phyloP scores from a whole-genome alignment of 2,113 vertebrate genomes.

The Bufo gargarizans region DNA sequence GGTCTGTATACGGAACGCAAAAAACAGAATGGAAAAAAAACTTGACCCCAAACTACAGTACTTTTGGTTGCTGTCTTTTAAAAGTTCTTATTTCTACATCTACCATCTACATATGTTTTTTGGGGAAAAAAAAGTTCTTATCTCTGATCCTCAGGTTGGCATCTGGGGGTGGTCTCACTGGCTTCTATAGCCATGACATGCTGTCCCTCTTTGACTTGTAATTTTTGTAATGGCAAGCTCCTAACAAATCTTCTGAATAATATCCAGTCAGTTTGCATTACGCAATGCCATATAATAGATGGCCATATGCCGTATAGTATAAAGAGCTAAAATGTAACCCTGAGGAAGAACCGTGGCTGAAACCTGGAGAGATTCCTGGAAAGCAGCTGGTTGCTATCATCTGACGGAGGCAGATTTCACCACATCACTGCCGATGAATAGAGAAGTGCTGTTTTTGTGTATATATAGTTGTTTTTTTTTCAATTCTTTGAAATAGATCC shows the following conservation, averaged over 20 bases:
- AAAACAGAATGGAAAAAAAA: too few relatives aligned
- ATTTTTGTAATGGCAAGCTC: background rate
- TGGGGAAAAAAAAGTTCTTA: too few relatives aligned
- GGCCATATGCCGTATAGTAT: background rate
- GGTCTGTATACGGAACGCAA: too few relatives aligned
- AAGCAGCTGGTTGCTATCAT: conserved; percentile 12
- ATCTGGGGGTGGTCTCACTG: too few relatives aligned
- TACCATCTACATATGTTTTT: too few relatives aligned
- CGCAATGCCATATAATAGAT: background rate
- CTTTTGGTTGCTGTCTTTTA: too few relatives aligned
- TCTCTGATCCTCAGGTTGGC: too few relatives aligned
- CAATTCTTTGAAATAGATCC: background rate
- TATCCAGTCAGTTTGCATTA: background rate
- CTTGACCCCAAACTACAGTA: too few relatives aligned
- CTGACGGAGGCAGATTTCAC: too few relatives aligned
- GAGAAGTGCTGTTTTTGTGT: background rate
- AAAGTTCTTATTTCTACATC: too few relatives aligned
- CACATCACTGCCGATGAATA: too few relatives aligned
- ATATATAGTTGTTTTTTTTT: background rate
- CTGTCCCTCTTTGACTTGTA: background rate
- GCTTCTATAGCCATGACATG: too few relatives aligned
- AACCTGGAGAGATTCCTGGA: conserved; percentile 8
- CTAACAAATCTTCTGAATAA: background rate
- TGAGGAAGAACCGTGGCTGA: background rate
- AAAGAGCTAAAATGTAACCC: background rate